A percentile compares a stretch with the other conserved stretches of the same genome.
Conservation (phyloP, 2,888 invertebrate genomes). For the Drosophila fulvimacula region DNA sequence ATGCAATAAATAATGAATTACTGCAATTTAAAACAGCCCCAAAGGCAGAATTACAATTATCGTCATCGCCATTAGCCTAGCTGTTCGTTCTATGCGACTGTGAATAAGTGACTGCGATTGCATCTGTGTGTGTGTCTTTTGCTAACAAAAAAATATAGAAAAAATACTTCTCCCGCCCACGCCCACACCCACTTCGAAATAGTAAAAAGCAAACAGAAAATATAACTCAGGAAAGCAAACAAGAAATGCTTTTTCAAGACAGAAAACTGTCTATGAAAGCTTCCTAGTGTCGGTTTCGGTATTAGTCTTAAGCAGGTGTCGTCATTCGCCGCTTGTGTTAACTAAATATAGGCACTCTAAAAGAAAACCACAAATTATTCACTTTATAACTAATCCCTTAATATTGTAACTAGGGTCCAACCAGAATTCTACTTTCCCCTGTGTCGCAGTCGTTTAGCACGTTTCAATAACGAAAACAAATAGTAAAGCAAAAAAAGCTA, state of each 20-base stretch:
- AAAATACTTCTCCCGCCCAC: constrained; percentile 50
- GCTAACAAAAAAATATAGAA: not conserved
- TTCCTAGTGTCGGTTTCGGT: constrained; percentile 19
- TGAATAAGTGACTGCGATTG: constrained; percentile 38
- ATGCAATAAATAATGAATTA: not conserved
- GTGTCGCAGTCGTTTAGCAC: constrained; percentile 5
- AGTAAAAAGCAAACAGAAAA: constrained; percentile 20
- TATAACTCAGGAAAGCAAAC: not conserved
- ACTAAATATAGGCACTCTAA: constrained; percentile 48
- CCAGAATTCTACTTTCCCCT: constrained; percentile 25
- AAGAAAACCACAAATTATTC: not conserved
- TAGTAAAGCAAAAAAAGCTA: constrained; percentile 3
- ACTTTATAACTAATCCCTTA: constrained; percentile 13
- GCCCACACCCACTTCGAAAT: constrained; percentile 54
- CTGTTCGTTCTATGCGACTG: constrained; percentile 29
- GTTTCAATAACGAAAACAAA: constrained; percentile 13
- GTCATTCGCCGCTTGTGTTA: constrained; percentile 31
- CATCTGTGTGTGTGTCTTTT: constrained; percentile 11
- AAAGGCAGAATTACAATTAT: constrained; percentile 36
- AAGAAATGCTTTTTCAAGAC: not conserved
- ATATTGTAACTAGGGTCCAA: constrained; percentile 5
- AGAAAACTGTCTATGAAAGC: constrained; percentile 11
- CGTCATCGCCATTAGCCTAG: constrained; percentile 47
- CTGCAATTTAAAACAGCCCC: constrained; percentile 13
- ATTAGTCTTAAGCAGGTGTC: constrained; percentile 22